A percentile compares a stretch with the other conserved stretches of the same genome.
These are phyloP conservation scores for Heliconius cydno DNA, from an alignment of 2,888 invertebrate genomes.

Conservation along the genomic window DNA sequence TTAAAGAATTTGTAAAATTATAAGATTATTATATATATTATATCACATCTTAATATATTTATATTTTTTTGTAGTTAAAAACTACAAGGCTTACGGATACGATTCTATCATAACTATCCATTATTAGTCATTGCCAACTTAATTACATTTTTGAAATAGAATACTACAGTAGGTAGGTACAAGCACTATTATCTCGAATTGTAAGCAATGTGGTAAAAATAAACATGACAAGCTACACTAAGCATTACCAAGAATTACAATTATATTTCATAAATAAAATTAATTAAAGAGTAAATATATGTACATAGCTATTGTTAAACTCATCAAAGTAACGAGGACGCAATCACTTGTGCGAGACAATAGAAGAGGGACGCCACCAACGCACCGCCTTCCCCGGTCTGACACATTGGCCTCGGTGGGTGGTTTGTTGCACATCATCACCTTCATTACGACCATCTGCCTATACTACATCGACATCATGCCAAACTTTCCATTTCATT, in stretches of 20 bases:
- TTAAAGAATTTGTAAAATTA: background rate
- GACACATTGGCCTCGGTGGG: constrained; percentile 62
- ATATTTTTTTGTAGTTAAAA: background rate
- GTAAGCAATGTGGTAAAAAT: background rate
- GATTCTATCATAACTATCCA: background rate
- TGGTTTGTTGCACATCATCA: constrained; percentile 77
- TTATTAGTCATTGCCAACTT: background rate
- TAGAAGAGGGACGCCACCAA: constrained; percentile 70
- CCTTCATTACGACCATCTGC: constrained; percentile 64
- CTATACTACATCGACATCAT: constrained; percentile 60
- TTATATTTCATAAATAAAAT: background rate
- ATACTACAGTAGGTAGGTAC: background rate
- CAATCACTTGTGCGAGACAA: constrained; percentile 58
- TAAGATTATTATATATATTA: too few species aligned
- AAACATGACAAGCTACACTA: background rate
- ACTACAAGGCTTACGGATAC: background rate
- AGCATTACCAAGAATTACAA: background rate
- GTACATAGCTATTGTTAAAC: constrained; percentile 33
- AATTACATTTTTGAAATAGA: background rate
- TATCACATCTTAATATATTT: background rate
- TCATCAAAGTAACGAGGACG: constrained; percentile 42
- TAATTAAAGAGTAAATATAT: constrained; percentile 10
- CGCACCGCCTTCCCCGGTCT: constrained; percentile 64
- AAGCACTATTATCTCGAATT: background rate
- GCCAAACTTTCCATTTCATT: constrained; percentile 76